Base-by-base conservation (phyloP, 1,140 invertebrate genomes). In the Mycetomoellerius zeteki region DNA sequence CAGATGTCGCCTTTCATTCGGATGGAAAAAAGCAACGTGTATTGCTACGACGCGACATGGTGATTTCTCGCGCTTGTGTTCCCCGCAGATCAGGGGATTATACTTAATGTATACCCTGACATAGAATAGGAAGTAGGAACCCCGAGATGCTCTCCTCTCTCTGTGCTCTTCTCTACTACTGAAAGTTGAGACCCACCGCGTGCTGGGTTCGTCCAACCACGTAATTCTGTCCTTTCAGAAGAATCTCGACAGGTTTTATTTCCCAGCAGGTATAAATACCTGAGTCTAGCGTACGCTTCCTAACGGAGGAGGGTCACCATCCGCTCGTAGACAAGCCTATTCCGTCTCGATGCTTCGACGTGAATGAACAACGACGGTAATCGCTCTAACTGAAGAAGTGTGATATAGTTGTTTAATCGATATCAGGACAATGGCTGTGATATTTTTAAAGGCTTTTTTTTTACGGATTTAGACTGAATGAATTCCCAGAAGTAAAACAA, bases 211-310 rank as follows among this genome's bases (percentile, higher is more conserved):
- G n/a, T 24, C 30, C 75, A 52, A 54, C 12, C 30, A 85, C 75
- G 47, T 85, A 80, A 80, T 85, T 76, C 84, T 78, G 73, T 78
- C 73, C 73, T 80, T 65, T 50, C 84, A 47, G 81, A 86, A 56
- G 65, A 87, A 62, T 47, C 67, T 47, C 80, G 60, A 52, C 47
- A 47, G 69, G 86, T 85, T 86, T 86, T 87, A 72, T 87, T 73
- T 50, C 52, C 72, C 16, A 50, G 33, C 71, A 65, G 86, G 37
- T 73, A 84, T 27, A 62, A 60, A 75, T 84, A 84, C 54, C 54
- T 75, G 69, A 50, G 37, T 10, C 65, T 50, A 27, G 37, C 43
- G 58, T 71, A 69, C 64, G 47, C 24, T 71, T 71, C n/a, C 47
- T 81, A 54, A 8, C n/a, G n/a, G 30, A 69, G 16, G 2, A 47